Conservation (phyloP, 2,888 invertebrate species). For the Prosapia bicincta region DNA sequence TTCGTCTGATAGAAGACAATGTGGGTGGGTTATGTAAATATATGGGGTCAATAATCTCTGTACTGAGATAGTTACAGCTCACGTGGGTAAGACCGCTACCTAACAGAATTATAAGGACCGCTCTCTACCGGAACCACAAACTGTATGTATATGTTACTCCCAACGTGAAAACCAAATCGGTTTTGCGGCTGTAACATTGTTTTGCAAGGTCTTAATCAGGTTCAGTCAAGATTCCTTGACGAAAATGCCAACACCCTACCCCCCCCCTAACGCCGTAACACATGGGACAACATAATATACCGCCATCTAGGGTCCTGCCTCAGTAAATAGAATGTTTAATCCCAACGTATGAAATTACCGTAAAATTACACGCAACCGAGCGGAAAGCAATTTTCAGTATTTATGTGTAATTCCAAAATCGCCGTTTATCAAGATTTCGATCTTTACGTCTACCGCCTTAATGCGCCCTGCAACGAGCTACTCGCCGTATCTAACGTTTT, state of each 20-base stretch:
- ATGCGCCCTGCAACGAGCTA: not conserved
- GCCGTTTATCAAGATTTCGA: not conserved
- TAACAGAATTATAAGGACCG: no score
- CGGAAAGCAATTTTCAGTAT: not conserved
- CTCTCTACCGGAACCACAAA: no score
- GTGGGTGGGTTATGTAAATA: no score
- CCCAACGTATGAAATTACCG: not conserved
- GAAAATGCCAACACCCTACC: not conserved
- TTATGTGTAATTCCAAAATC: not conserved
- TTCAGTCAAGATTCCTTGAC: no score
- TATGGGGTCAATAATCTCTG: no score
- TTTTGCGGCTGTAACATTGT: no score
- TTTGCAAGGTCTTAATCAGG: no score
- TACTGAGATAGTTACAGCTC: no score
- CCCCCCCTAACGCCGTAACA: not conserved
- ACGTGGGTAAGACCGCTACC: no score
- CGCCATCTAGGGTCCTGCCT: not conserved
- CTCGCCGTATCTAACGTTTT: not conserved
- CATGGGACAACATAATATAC: not conserved
- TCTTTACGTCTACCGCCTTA: not conserved
- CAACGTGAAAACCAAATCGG: no score
- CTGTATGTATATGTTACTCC: no score
- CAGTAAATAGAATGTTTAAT: not conserved
- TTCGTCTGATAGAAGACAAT: no score
- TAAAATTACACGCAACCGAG: not conserved